phyloP scores from a whole-genome alignment of 2,113 vertebrate genomes.

The Strix aluco region DNA sequence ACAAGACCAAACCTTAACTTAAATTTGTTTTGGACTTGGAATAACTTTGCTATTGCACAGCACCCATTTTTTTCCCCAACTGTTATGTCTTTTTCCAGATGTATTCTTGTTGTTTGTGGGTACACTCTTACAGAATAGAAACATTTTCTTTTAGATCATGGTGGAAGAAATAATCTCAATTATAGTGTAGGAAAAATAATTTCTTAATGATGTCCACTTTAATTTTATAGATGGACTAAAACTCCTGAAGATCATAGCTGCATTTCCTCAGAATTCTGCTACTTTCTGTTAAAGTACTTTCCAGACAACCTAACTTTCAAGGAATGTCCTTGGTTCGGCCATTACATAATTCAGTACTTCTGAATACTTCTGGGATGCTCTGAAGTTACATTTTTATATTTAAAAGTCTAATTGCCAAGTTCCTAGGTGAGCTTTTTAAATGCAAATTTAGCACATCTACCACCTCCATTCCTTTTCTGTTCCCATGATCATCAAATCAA shows the following conservation, averaged over 20 bases:
- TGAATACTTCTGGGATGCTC: conserved; percentile 54
- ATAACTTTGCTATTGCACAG: background rate
- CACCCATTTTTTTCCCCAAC: background rate
- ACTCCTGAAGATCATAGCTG: background rate
- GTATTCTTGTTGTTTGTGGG: background rate
- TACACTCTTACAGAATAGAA: background rate
- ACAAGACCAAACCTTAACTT: background rate
- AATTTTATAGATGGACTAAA: background rate
- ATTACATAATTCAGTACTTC: conserved; percentile 65
- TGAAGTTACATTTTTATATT: conserved; percentile 62
- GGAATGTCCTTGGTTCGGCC: conserved; percentile 47
- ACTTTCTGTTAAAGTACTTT: background rate
- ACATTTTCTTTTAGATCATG: background rate
- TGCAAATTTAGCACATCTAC: conserved; percentile 61
- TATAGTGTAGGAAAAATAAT: background rate
- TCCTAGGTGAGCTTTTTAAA: conserved; percentile 68
- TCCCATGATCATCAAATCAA: conserved; percentile 59
- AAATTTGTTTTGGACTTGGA: background rate
- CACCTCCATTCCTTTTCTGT: conserved; percentile 48
- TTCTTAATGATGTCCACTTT: background rate
- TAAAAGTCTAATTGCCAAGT: conserved; percentile 63
- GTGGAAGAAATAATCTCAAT: background rate
- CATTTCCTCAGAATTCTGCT: background rate
- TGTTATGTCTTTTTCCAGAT: background rate
- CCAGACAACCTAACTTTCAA: conserved; percentile 39